Evolutionary conservation across 1,140 invertebrate genomes (phyloP).

Genomic region (Hyles vespertilio): DNA sequence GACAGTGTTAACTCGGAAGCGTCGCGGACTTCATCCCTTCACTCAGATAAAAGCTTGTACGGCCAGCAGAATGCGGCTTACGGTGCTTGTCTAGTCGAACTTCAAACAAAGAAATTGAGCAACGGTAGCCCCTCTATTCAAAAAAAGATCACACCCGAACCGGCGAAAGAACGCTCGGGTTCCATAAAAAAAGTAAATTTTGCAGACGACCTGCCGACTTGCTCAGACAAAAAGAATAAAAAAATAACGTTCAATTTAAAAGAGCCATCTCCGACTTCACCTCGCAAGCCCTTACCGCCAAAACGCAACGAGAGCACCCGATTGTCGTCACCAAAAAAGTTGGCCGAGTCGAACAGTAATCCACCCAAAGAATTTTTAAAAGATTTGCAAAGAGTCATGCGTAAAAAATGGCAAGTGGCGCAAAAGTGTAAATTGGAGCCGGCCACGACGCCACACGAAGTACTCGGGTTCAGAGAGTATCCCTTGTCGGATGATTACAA

Average conservation of each 20-base stretch:
- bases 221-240: slow-evolving; percentile 52
- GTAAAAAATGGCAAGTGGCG: slow-evolving; percentile 95
- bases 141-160: slow-evolving; percentile 42
- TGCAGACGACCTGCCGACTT: slow-evolving; percentile 49
- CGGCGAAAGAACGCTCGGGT: slow-evolving; percentile 45
- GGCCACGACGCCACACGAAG: slow-evolving; percentile 91
- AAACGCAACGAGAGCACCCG: slow-evolving; percentile 83
- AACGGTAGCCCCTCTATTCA: slow-evolving; percentile 51
- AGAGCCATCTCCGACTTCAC: slow-evolving; percentile 54
- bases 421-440: slow-evolving; percentile 92
- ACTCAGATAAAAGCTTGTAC: slow-evolving; percentile 56
- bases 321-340: slow-evolving; percentile 84
- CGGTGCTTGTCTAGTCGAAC: slow-evolving; percentile 56
- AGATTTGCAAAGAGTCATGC: slow-evolving; percentile 93
- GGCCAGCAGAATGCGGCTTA: slow-evolving; percentile 50
- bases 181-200: slow-evolving; percentile 66
- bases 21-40: slow-evolving; percentile 50
- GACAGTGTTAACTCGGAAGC: slow-evolving; percentile 57
- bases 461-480: slow-evolving; percentile 90
- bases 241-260: slow-evolving; percentile 59
- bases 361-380: slow-evolving; percentile 90
- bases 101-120: slow-evolving; percentile 56
- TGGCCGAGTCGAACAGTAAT: slow-evolving; percentile 82
- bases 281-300: slow-evolving; percentile 79
- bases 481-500: slow-evolving; percentile 83